These are phyloP conservation scores for Drosophila sordidapex DNA, from an alignment of 2,888 invertebrate genomes.

Conservation along the genomic window DNA sequence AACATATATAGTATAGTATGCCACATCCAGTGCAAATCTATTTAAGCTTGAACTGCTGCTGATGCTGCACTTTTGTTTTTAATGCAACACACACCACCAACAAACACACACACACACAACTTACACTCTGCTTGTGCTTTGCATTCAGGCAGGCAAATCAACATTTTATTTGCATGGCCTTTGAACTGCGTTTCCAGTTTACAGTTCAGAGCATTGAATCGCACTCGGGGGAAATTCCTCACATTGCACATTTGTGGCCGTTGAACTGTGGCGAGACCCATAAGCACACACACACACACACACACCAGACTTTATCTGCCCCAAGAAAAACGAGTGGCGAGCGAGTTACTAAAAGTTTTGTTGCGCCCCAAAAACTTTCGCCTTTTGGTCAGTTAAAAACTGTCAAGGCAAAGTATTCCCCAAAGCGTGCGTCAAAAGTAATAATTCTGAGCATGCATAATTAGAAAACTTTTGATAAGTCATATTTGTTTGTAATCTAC, in stretches of 20 bases:
- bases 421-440: slow-evolving; percentile 25
- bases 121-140: slow-evolving; percentile 1
- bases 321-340: slow-evolving; percentile 1
- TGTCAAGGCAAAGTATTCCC: slow-evolving; percentile 36
- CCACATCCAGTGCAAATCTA: slow-evolving; percentile 44
- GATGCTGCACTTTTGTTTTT: slow-evolving; percentile 53
- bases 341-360: slow-evolving; percentile 38
- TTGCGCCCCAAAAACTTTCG: slow-evolving; percentile 56
- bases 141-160: slow-evolving; percentile 58
- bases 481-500: slow-evolving; percentile 55
- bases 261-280: slow-evolving; percentile 70
- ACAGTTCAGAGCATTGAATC: slow-evolving; percentile 57
- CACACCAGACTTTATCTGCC: slow-evolving; percentile 49
- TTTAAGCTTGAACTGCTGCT: slow-evolving; percentile 63
- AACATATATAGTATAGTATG: neutral
- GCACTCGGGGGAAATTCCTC: slow-evolving; percentile 66
- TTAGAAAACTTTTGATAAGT: slow-evolving; percentile 74
- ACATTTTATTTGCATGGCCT: slow-evolving; percentile 71
- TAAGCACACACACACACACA: slow-evolving; percentile 54
- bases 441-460: slow-evolving; percentile 74
- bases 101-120: neutral
- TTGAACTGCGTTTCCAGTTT: slow-evolving; percentile 43
- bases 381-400: slow-evolving; percentile 70
- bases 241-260: slow-evolving; percentile 60
- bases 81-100: slow-evolving; percentile 34